Percentiles rank a stretch among this genome's conserved stretches.
phyloP scores from a whole-genome alignment of 2,888 invertebrate genomes.

The Anthophora plumipes region DNA sequence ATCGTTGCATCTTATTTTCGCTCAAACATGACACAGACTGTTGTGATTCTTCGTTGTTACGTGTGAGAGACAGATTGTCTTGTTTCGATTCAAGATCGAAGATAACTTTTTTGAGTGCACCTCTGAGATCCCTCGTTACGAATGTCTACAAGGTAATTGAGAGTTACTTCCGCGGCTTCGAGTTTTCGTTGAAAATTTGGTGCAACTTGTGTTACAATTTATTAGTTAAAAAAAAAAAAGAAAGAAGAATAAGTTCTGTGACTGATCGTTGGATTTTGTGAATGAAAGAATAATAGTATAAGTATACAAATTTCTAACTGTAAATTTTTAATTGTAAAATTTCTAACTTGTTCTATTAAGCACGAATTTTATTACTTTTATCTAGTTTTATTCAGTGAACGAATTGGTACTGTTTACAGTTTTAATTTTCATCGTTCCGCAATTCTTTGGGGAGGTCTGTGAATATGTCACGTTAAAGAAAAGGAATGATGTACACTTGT shows the following conservation, averaged over 20 bases:
- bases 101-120: slow-evolving; percentile 17
- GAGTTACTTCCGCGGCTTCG: neutral
- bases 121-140: slow-evolving; percentile 13
- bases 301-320: no score
- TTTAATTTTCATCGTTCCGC: neutral
- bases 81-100: neutral
- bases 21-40: neutral
- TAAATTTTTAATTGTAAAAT: no score
- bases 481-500: no score
- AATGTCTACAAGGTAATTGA: slow-evolving; percentile 52
- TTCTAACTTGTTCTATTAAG: no score
- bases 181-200: neutral
- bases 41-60: neutral
- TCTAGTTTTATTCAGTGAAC: neutral
- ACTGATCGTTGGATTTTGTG: neutral
- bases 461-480: no score
- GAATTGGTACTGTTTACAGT: neutral
- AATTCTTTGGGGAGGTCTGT: no score
- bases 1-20: neutral
- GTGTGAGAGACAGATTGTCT: neutral
- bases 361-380: no score
- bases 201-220: no score
- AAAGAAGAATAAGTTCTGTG: neutral
- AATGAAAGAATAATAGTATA: neutral
- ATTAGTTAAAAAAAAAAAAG: no score